Evolutionary conservation across 1,140 invertebrate species (phyloP).

Genomic region (Cardiocondyla obscurior): DNA sequence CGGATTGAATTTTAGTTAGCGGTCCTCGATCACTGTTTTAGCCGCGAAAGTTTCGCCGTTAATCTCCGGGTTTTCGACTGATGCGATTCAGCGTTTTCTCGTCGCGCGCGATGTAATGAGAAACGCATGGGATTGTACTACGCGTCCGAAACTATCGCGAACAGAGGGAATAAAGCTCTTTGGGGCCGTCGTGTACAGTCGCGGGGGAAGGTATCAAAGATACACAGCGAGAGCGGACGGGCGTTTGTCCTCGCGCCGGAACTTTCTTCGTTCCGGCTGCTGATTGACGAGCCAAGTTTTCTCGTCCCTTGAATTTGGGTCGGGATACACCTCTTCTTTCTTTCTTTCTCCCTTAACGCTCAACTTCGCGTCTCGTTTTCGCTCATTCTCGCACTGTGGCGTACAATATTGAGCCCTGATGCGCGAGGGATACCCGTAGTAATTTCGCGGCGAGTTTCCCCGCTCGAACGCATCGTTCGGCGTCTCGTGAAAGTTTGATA

Average conservation of each 20-base stretch:
- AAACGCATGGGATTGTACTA: not conserved
- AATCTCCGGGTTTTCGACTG: conserved; percentile 3
- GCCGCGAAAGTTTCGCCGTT: conserved; percentile 53
- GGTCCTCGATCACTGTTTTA: conserved; percentile 41
- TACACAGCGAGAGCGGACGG: conserved; percentile 76
- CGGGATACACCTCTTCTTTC: conserved; percentile 72
- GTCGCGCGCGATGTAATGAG: conserved; percentile 39
- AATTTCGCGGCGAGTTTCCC: conserved; percentile 71
- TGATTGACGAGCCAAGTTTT: conserved; percentile 82
- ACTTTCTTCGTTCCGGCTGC: conserved; percentile 79
- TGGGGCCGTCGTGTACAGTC: conserved; percentile 4
- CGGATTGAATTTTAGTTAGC: conserved; percentile 41
- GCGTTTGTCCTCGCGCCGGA: conserved; percentile 76
- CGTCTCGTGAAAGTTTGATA: conserved; percentile 81
- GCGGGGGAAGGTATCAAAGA: conserved; percentile 70
- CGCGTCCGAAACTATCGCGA: conserved; percentile 24
- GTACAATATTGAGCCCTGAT: conserved; percentile 63
- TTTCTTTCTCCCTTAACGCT: conserved; percentile 3
- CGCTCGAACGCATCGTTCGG: conserved; percentile 65
- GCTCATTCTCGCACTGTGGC: conserved; percentile 55
- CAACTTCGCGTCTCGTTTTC: conserved; percentile 4
- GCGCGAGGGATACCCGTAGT: conserved; percentile 44
- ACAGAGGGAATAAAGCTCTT: conserved; percentile 59
- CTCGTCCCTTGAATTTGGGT: conserved; percentile 80
- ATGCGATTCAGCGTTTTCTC: conserved; percentile 35